Evolutionary conservation across 2,888 invertebrate genomes (phyloP).

Genomic region (Odontothrips loti): DNA sequence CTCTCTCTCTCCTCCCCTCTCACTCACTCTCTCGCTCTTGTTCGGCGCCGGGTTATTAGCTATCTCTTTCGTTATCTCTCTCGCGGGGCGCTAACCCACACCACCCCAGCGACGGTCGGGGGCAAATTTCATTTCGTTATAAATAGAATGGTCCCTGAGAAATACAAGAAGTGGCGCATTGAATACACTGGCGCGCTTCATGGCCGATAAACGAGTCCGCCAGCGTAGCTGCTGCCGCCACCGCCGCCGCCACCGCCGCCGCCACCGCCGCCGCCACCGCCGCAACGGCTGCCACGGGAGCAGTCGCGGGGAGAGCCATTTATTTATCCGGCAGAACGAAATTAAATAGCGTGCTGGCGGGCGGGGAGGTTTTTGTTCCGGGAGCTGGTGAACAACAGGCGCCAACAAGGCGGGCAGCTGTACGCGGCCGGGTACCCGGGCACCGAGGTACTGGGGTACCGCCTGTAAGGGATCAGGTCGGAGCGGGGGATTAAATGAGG

Average conservation of each 20-base stretch:
- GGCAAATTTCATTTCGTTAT: background rate
- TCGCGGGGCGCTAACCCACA: background rate
- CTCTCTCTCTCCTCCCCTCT: too few species aligned
- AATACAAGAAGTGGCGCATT: background rate
- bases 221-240: background rate
- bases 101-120: background rate
- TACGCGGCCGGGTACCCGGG: too few species aligned
- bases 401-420: too few species aligned
- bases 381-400: too few species aligned
- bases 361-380: background rate
- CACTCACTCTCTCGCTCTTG: too few species aligned
- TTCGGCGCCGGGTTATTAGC: too few species aligned
- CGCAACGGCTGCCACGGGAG: too few species aligned
- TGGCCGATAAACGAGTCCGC: constrained; percentile 2
- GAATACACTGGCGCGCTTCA: background rate
- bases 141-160: background rate
- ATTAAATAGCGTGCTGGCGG: constrained; percentile 9
- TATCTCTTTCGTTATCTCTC: background rate
- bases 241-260: background rate
- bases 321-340: background rate
- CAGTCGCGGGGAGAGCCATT: background rate
- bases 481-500: too few species aligned
- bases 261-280: background rate
- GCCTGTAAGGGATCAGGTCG: too few species aligned
- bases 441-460: too few species aligned